A percentile compares a stretch with the other conserved stretches of the same genome.
Conservation (phyloP, 2,888 invertebrate genomes). For the Empis stercorea region DNA sequence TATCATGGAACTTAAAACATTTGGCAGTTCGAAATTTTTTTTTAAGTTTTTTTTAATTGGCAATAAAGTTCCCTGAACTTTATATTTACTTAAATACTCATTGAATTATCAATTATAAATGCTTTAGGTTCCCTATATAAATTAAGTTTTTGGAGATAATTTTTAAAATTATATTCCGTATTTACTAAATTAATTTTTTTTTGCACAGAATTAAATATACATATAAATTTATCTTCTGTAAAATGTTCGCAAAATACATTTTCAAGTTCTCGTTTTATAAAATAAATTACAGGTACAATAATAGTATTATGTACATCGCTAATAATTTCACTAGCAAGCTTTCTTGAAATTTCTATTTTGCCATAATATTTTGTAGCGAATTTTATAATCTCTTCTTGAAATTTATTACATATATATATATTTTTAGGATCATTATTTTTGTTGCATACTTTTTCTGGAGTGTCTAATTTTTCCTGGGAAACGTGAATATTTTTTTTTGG, state of each 20-base stretch:
- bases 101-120: conserved; percentile 7
- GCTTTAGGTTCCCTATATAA: conserved; percentile 5
- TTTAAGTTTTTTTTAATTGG: conserved; percentile 4
- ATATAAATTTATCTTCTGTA: background rate
- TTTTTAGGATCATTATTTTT: background rate
- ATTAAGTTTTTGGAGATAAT: background rate
- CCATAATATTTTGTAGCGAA: conserved; percentile 3
- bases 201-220: background rate
- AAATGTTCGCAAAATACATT: background rate
- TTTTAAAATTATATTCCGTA: conserved; percentile 5
- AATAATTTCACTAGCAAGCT: background rate
- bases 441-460: too few relatives aligned
- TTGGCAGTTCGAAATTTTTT: conserved; percentile 4
- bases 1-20: conserved; percentile 3
- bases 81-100: background rate
- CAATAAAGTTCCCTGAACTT: conserved; percentile 1
- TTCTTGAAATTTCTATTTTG: conserved; percentile 2
- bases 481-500: background rate
- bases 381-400: background rate
- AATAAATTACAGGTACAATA: background rate
- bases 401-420: background rate
- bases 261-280: background rate
- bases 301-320: conserved; percentile 1
- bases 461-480: too few relatives aligned
- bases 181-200: conserved; percentile 1